phyloP scores from a whole-genome alignment of 2,888 invertebrate genomes.

The Clunio marinus region DNA sequence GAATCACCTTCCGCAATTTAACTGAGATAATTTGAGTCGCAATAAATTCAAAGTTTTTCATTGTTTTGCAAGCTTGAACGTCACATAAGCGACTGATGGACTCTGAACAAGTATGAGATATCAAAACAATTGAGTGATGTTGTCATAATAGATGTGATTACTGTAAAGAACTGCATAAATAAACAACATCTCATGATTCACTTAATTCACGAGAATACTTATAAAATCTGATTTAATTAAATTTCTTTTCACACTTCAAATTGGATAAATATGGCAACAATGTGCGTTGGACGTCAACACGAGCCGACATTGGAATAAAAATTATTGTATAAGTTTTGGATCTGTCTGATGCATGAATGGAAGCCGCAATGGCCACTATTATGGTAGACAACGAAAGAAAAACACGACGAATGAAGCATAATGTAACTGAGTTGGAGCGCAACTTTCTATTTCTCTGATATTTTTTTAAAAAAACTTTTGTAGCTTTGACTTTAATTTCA shows the following conservation, averaged over 20 bases:
- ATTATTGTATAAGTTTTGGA: background rate
- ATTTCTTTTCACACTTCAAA: too few species aligned
- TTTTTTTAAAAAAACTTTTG: background rate
- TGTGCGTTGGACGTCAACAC: too few species aligned
- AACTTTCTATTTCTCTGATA: conserved; percentile 13
- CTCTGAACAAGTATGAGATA: too few species aligned
- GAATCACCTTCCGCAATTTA: conserved; percentile 7
- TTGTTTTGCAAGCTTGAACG: background rate
- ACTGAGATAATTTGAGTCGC: background rate
- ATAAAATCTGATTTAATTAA: too few species aligned
- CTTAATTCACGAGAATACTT: too few species aligned
- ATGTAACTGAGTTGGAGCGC: background rate
- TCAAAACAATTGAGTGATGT: too few species aligned
- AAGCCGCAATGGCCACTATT: background rate
- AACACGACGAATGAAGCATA: background rate
- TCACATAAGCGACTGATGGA: too few species aligned
- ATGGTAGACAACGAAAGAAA: background rate
- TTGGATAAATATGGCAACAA: too few species aligned
- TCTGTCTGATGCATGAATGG: background rate
- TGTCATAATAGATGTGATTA: too few species aligned
- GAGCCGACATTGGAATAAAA: background rate
- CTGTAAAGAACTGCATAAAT: too few species aligned
- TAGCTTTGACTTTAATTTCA: background rate
- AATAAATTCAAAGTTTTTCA: background rate
- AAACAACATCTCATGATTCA: too few species aligned